These are phyloP conservation scores for Sturnus vulgaris DNA, from an alignment of 2,113 vertebrate genomes.

Conservation along the genomic window DNA sequence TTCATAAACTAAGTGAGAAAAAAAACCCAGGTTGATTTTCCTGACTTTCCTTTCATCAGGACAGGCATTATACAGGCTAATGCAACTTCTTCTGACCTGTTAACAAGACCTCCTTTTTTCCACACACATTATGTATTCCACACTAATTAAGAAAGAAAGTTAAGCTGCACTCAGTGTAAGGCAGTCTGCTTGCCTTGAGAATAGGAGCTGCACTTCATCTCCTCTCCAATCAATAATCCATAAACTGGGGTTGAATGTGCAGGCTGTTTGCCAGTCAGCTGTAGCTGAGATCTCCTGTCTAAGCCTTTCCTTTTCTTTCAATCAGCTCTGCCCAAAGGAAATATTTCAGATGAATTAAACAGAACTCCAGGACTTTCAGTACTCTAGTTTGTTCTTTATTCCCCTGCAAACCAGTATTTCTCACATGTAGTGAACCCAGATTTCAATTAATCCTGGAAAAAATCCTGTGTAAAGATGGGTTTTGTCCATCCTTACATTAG, in stretches of 20 bases:
- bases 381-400: neutral
- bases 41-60: neutral
- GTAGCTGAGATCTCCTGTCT: neutral
- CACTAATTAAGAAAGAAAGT: constrained; percentile 46
- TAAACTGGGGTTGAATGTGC: constrained; percentile 34
- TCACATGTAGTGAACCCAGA: rapidly evolving
- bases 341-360: neutral
- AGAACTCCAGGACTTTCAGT: neutral
- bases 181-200: constrained; percentile 17
- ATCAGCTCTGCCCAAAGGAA: neutral
- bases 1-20: neutral
- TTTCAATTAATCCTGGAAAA: neutral
- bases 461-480: rapidly evolving
- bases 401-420: neutral
- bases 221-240: constrained; percentile 64
- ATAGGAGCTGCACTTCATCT: constrained; percentile 41
- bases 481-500: neutral
- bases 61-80: neutral
- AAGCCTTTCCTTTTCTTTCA: neutral
- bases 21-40: neutral
- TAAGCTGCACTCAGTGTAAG: constrained; percentile 23
- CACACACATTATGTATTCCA: constrained; percentile 22
- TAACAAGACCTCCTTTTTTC: constrained; percentile 22
- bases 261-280: constrained; percentile 27
- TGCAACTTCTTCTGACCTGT: neutral